Evolutionary conservation across 2,113 vertebrate species (phyloP).

Genomic region (Cebus imitator): DNA sequence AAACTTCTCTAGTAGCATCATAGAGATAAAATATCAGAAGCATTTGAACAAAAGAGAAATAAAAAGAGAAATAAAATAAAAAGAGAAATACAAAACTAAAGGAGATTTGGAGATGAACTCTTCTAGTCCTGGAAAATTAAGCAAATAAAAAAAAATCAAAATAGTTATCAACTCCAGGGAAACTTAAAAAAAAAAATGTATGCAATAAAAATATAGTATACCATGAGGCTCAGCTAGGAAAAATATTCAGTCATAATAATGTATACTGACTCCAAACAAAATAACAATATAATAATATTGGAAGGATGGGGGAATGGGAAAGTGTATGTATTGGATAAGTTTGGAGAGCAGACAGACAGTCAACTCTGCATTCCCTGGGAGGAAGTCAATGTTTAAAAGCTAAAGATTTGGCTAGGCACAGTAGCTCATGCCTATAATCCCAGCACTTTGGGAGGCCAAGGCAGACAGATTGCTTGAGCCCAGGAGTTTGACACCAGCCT

Average conservation of each 20-base stretch:
- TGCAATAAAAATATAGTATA: neutral
- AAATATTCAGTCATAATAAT: neutral
- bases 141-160: neutral
- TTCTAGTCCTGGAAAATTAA: neutral
- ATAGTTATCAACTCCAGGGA: neutral
- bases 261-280: neutral
- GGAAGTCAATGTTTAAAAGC: neutral
- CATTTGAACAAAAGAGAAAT: neutral
- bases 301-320: neutral
- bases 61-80: neutral
- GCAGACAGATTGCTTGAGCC: no score
- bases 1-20: neutral
- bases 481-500: no score
- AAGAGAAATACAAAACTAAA: neutral
- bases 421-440: no score
- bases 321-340: neutral
- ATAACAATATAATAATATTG: neutral
- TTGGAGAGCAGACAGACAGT: neutral
- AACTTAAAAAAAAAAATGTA: neutral
- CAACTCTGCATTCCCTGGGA: neutral
- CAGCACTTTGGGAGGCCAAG: no score
- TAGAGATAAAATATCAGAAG: neutral
- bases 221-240: neutral
- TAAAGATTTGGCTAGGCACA: neutral
- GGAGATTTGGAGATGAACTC: neutral